Percentiles rank a stretch among this genome's conserved stretches.
Evolutionary conservation across 2,797 vertebrate genomes (phyloP).

Genomic region (Mormyrus hasselquistii): DNA sequence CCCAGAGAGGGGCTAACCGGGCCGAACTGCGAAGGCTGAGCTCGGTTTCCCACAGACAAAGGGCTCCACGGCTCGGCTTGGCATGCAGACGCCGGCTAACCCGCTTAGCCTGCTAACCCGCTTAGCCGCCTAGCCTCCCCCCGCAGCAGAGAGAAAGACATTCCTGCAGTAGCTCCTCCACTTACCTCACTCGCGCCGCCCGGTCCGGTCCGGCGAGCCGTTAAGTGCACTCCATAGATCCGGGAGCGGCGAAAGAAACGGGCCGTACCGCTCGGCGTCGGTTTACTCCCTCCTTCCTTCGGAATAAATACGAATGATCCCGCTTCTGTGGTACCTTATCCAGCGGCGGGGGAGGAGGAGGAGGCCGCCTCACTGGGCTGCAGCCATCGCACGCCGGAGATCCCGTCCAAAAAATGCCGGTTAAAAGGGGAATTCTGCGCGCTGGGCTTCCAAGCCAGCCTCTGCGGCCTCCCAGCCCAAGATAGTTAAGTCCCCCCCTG

Average conservation of each 20-base stretch:
- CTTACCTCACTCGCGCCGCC: constrained; percentile 61
- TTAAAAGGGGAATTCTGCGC: constrained; percentile 46
- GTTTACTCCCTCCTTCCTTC: not conserved
- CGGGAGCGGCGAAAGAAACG: constrained; percentile 22
- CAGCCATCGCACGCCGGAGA: constrained; percentile 65
- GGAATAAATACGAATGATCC: constrained; percentile 39
- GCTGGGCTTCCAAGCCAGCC: constrained; percentile 47
- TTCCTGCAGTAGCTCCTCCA: constrained; percentile 47
- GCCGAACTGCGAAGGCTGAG: not conserved
- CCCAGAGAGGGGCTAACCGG: not conserved
- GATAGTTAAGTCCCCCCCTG: constrained; percentile 46
- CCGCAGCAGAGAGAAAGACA: constrained; percentile 41
- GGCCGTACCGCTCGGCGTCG: not conserved
- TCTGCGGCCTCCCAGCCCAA: constrained; percentile 36
- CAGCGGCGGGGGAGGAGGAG: constrained; percentile 50
- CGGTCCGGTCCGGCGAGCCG: constrained; percentile 49
- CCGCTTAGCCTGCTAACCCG: constrained; percentile 24
- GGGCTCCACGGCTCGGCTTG: constrained; percentile 20
- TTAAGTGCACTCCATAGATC: constrained; percentile 53
- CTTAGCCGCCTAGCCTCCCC: constrained; percentile 8
- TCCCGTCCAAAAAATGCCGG: constrained; percentile 54
- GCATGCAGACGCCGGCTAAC: constrained; percentile 19
- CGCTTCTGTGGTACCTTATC: constrained; percentile 54
- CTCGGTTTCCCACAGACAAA: constrained; percentile 20
- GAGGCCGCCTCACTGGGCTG: constrained; percentile 70